Percentiles rank a stretch among this genome's conserved stretches.
Conservation (phyloP, 1,140 invertebrate genomes). For the Drosophila neocordata region DNA sequence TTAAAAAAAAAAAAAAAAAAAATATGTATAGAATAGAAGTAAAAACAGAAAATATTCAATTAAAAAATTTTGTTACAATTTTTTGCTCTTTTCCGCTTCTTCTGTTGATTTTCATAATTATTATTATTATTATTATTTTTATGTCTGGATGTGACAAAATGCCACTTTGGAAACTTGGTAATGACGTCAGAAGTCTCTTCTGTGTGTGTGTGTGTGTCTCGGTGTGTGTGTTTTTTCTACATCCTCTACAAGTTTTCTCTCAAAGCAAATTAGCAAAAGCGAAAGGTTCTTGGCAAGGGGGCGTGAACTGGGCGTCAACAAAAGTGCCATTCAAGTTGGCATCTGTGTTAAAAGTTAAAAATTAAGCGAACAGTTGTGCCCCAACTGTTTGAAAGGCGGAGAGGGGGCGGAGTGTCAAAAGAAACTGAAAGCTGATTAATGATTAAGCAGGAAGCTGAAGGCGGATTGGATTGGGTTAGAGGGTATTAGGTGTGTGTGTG, state of each 20-base stretch:
- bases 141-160: slow-evolving; percentile 66
- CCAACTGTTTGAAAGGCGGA: slow-evolving; percentile 9
- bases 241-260: slow-evolving; percentile 39
- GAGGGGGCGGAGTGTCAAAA: slow-evolving; percentile 46
- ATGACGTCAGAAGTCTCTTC: slow-evolving; percentile 67
- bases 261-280: slow-evolving; percentile 63
- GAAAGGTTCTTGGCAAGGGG: slow-evolving; percentile 3
- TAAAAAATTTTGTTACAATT: slow-evolving; percentile 34
- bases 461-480: slow-evolving; percentile 29
- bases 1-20: background rate
- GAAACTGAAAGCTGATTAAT: slow-evolving; percentile 76
- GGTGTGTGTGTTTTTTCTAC: slow-evolving; percentile 1
- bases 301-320: slow-evolving; percentile 30
- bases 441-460: slow-evolving; percentile 41
- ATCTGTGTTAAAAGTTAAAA: slow-evolving; percentile 79
- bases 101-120: slow-evolving; percentile 10
- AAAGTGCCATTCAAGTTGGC: slow-evolving; percentile 67
- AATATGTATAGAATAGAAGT: background rate
- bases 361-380: slow-evolving; percentile 59
- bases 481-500: slow-evolving; percentile 20
- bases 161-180: slow-evolving; percentile 61
- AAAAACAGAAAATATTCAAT: slow-evolving; percentile 66
- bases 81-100: slow-evolving; percentile 28
- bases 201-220: background rate
- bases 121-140: slow-evolving; percentile 6